phyloP scores from a whole-genome alignment of 1,140 invertebrate genomes.

The Globodera rostochiensis region DNA sequence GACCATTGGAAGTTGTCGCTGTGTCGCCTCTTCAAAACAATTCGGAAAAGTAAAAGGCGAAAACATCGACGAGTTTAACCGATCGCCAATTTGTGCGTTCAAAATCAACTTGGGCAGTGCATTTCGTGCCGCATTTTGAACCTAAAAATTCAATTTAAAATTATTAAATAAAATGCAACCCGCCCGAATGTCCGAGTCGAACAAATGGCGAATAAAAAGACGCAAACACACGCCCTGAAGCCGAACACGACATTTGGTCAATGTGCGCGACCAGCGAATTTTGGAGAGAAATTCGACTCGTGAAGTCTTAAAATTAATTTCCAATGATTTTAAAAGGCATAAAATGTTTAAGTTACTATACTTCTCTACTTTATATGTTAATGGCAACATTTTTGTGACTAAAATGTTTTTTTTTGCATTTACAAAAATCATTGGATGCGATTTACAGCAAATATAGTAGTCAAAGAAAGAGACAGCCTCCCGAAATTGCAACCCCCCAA shows the following conservation, averaged over 20 bases:
- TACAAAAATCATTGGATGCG: background rate
- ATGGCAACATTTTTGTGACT: background rate
- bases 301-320: constrained; percentile 26
- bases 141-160: background rate
- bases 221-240: constrained; percentile 21
- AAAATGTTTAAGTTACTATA: too few relatives aligned
- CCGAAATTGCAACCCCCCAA: too few relatives aligned
- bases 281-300: constrained; percentile 36
- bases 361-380: too few relatives aligned
- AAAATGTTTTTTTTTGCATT: background rate
- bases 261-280: constrained; percentile 33
- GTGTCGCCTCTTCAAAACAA: constrained; percentile 14
- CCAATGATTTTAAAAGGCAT: too few relatives aligned
- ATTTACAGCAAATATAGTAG: too few relatives aligned
- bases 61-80: background rate
- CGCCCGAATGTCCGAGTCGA: constrained; percentile 32
- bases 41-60: constrained; percentile 22
- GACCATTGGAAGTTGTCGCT: constrained; percentile 30
- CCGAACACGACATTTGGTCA: constrained; percentile 12
- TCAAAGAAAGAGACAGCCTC: too few relatives aligned
- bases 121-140: constrained; percentile 22
- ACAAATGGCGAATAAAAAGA: constrained; percentile 27
- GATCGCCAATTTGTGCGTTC: constrained; percentile 27
- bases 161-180: background rate
- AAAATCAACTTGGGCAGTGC: constrained; percentile 24